Percentiles rank a stretch among this genome's conserved stretches.
Conservation (phyloP, 2,888 invertebrate species). For the Branchipolynoe longqiensis region DNA sequence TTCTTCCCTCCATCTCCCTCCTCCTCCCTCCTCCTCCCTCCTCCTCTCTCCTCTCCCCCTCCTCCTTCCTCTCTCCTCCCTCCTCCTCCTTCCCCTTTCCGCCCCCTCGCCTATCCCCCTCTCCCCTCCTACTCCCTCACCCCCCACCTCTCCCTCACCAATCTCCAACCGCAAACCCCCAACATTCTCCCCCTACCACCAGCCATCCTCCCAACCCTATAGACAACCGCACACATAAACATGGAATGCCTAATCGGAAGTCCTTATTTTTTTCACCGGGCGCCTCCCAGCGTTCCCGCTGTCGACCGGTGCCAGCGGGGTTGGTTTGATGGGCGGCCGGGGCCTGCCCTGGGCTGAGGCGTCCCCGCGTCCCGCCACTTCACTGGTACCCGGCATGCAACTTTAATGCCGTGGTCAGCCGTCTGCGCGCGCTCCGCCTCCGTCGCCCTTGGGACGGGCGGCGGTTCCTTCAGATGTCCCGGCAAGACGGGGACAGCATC, state of each 20-base stretch:
- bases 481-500: not conserved
- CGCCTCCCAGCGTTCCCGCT: not conserved
- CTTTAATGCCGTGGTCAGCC: not conserved
- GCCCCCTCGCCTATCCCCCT: not conserved
- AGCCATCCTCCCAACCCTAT: not conserved
- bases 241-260: not conserved
- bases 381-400: conserved; percentile 12
- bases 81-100: not conserved
- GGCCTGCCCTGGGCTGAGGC: not conserved
- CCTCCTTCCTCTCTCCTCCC: not conserved
- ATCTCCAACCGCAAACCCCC: not conserved
- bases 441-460: conserved; percentile 11
- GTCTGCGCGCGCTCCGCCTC: not conserved
- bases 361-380: conserved; percentile 6
- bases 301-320: conserved; percentile 22
- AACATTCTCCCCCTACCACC: not conserved
- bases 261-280: not conserved
- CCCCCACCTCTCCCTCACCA: not conserved
- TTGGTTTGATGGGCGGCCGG: conserved; percentile 22
- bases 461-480: not conserved
- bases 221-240: not conserved
- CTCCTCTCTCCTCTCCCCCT: not conserved
- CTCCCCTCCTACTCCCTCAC: not conserved
- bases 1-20: not conserved
- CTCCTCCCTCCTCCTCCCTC: not conserved